Evolutionary conservation across 1,140 invertebrate genomes (phyloP).

Genomic region (silkworm (Bombyx mori)): DNA sequence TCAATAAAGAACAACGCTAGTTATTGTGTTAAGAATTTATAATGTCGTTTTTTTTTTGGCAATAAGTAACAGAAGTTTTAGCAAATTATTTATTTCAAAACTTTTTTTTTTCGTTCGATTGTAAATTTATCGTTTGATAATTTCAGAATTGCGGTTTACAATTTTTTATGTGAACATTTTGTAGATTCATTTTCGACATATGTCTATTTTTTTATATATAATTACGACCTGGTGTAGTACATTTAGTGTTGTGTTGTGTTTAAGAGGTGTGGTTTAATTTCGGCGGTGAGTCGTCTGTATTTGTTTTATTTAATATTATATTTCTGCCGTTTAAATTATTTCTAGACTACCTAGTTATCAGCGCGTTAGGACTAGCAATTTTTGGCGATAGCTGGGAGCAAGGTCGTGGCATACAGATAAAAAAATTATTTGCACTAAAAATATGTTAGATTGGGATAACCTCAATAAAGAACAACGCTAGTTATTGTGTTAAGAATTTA

Average conservation of each 20-base stretch:
- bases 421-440: conserved; percentile 64
- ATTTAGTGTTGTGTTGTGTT: conserved; percentile 41
- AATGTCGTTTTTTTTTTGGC: too few species aligned
- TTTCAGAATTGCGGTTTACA: too few species aligned
- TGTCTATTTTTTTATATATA: too few species aligned
- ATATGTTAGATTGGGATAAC: conserved; percentile 63
- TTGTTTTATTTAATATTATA: neutral
- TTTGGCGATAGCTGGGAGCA: conserved; percentile 63
- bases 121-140: too few species aligned
- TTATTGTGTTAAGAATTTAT: conserved; percentile 22
- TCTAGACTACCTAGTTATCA: conserved; percentile 33
- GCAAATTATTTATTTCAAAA: too few species aligned
- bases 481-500: conserved; percentile 23
- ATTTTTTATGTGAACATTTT: too few species aligned
- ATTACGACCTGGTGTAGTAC: too few species aligned
- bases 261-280: neutral
- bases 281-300: neutral
- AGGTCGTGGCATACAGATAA: conserved; percentile 59
- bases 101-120: too few species aligned
- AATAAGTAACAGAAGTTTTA: too few species aligned
- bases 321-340: neutral
- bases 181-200: too few species aligned
- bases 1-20: conserved; percentile 54
- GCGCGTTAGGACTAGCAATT: conserved; percentile 48
- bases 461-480: conserved; percentile 56